These are phyloP conservation scores for Diorhabda sublineata DNA, from an alignment of 1,140 invertebrate species.

Conservation along the genomic window DNA sequence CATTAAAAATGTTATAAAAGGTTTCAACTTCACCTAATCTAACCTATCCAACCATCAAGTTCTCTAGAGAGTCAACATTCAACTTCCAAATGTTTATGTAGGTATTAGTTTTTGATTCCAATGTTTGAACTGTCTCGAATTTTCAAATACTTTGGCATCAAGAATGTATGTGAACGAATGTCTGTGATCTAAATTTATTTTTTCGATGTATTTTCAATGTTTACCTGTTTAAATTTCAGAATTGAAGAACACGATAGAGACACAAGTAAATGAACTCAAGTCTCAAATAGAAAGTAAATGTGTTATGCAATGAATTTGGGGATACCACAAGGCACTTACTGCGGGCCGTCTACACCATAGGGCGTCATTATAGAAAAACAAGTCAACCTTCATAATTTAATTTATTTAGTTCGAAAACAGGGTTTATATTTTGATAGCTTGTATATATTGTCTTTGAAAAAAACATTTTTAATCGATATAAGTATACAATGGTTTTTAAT, in stretches of 20 bases:
- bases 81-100: too few relatives aligned
- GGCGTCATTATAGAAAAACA: slow-evolving; percentile 21
- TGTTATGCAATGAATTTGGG: slow-evolving; percentile 72
- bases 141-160: background rate
- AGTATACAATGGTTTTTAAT: too few relatives aligned
- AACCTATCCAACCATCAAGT: too few relatives aligned
- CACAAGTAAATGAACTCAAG: slow-evolving; percentile 90
- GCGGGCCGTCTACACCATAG: slow-evolving; percentile 34
- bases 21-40: too few relatives aligned
- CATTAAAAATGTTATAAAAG: too few relatives aligned
- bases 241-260: slow-evolving; percentile 91
- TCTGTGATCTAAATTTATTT: background rate
- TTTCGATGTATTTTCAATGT: slow-evolving; percentile 11
- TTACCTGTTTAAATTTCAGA: slow-evolving; percentile 56
- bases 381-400: background rate
- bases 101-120: too few relatives aligned
- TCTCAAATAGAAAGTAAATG: slow-evolving; percentile 92
- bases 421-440: background rate
- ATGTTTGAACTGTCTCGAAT: background rate
- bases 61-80: too few relatives aligned
- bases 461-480: background rate
- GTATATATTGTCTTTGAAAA: background rate
- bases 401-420: background rate
- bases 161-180: background rate
- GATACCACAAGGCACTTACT: slow-evolving; percentile 41